phyloP scores from a whole-genome alignment of 2,113 vertebrate species.

The Lynx canadensis region DNA sequence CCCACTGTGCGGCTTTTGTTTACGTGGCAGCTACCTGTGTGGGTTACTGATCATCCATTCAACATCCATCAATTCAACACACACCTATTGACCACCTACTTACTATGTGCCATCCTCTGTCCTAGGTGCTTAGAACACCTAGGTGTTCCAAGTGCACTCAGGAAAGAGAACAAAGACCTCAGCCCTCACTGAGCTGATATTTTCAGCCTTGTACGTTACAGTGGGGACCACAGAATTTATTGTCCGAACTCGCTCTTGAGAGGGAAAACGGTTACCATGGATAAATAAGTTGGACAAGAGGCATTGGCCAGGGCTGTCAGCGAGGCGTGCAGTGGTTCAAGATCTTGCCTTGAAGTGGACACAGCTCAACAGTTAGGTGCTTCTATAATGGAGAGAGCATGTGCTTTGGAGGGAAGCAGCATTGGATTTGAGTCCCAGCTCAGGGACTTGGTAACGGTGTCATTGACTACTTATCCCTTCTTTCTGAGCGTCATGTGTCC shows the following conservation, averaged over 20 bases:
- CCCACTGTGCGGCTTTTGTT: background rate
- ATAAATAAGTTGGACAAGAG: background rate
- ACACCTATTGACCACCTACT: background rate
- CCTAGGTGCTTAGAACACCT: background rate
- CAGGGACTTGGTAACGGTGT: background rate
- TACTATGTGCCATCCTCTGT: background rate
- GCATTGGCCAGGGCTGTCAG: background rate
- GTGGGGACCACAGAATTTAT: background rate
- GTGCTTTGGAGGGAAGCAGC: background rate
- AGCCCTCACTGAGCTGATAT: background rate
- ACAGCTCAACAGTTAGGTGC: background rate
- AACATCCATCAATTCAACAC: background rate
- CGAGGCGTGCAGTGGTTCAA: rapidly evolving
- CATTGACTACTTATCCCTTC: too few relatives aligned
- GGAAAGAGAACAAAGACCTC: background rate
- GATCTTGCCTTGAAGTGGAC: background rate
- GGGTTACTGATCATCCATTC: background rate
- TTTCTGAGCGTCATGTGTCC: background rate
- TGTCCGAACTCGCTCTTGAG: background rate
- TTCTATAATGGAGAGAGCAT: background rate
- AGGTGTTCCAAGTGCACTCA: too few relatives aligned
- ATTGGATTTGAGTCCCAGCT: background rate
- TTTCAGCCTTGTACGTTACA: background rate
- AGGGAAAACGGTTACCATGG: background rate
- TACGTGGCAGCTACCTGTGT: background rate